Evolutionary conservation across 2,113 vertebrate genomes (phyloP).

Genomic region (Stegastes partitus): DNA sequence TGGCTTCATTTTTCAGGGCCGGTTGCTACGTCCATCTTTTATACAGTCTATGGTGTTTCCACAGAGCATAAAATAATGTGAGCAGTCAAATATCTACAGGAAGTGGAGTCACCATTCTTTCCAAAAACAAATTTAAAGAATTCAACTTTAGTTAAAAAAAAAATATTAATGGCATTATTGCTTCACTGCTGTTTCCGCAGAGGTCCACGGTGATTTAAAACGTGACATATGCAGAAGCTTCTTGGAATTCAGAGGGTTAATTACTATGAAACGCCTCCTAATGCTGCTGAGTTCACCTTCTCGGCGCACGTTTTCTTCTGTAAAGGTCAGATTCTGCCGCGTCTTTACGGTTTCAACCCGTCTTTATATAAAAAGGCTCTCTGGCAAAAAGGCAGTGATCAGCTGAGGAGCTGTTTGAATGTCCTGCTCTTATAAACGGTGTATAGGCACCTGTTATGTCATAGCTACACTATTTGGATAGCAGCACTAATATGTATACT

Average conservation of each 20-base stretch:
- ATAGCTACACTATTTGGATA: conserved; percentile 55
- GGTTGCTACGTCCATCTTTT: too few relatives aligned
- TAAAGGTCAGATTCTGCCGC: neutral
- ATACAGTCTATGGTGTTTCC: too few relatives aligned
- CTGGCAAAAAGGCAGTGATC: neutral
- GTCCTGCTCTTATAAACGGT: conserved; percentile 45
- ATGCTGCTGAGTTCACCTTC: neutral
- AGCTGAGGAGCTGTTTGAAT: conserved; percentile 37
- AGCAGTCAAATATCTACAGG: too few relatives aligned
- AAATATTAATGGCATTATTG: too few relatives aligned
- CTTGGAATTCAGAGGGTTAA: neutral
- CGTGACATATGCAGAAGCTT: too few relatives aligned
- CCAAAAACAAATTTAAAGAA: too few relatives aligned
- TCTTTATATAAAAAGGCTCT: conserved; percentile 7
- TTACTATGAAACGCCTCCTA: neutral
- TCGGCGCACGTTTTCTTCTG: neutral
- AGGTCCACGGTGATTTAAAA: too few relatives aligned
- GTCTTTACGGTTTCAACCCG: conserved; percentile 3
- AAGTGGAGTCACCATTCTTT: too few relatives aligned
- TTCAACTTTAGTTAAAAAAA: too few relatives aligned
- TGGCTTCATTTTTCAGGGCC: too few relatives aligned
- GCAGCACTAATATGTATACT: conserved; percentile 71
- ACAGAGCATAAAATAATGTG: too few relatives aligned
- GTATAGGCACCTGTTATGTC: conserved; percentile 58
- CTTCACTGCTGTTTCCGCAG: too few relatives aligned